Conservation (phyloP, 2,888 invertebrate genomes). For the Deroplatys truncata region DNA sequence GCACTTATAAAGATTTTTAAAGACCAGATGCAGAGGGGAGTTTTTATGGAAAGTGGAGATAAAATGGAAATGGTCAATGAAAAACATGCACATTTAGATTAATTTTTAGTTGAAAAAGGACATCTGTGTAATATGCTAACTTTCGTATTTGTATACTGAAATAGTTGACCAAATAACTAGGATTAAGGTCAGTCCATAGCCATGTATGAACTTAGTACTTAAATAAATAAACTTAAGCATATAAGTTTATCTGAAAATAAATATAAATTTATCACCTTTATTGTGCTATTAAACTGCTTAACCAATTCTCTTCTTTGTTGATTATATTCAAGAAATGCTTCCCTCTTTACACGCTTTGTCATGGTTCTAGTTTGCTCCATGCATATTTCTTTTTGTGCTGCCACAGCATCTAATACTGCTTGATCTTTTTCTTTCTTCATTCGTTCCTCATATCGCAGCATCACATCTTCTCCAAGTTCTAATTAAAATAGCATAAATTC, state of each 20-base stretch:
- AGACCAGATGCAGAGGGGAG: too few species aligned
- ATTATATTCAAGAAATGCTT: not conserved
- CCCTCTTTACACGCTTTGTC: not conserved
- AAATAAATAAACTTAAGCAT: too few species aligned
- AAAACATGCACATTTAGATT: too few species aligned
- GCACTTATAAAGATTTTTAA: too few species aligned
- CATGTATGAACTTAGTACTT: too few species aligned
- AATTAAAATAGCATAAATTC: not conserved
- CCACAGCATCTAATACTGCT: not conserved
- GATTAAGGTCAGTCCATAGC: too few species aligned
- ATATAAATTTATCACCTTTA: not conserved
- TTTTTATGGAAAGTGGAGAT: too few species aligned
- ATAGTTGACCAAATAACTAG: too few species aligned
- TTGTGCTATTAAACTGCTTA: not conserved
- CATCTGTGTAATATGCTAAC: too few species aligned
- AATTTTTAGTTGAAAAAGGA: too few species aligned
- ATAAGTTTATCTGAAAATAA: not conserved
- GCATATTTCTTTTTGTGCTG: not conserved
- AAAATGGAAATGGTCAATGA: too few species aligned
- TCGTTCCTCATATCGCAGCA: not conserved
- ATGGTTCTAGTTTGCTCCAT: not conserved
- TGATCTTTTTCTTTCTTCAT: not conserved
- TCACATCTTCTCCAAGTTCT: not conserved
- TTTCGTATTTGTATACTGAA: too few species aligned
- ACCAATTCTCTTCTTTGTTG: not conserved